Base-by-base conservation (phyloP, 2,888 invertebrate genomes). In the Melinaea marsaeus region DNA sequence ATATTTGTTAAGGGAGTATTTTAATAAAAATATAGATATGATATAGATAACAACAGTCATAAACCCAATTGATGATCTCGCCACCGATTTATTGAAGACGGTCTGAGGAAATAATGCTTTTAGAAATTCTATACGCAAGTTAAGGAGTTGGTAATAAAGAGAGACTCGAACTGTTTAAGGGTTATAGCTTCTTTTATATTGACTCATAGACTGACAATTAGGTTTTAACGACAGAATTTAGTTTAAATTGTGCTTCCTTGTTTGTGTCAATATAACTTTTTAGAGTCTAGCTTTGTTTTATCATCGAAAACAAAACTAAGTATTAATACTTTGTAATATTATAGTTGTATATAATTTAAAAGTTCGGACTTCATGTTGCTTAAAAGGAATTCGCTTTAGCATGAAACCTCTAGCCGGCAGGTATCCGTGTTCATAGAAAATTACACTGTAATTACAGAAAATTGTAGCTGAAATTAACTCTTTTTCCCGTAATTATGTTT, bases 171-270 rank as follows among this genome's bases (percentile, higher is more conserved):
- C 9, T 32, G 9, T 51, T 51, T 32, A 51, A 51, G 32, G 7
- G 51, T 51, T 51, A 51, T 32, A 51, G 51, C 32, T 51, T 51
- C 32, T 51, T 32, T 6, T 13, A 32, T 51, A 32, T 32, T 32
- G 32, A 4, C 51, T 51, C 51, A 51, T 32, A 32, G 51, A 51
- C 51, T 51, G 51, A 51, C 32, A 51, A 51, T 51, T 32, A 32
- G 32, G 22, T 48, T 42, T 51, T 51, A 51, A 51, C 11, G 51
- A n/a, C 32, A 51, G 51, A 7, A 32, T 51, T 9, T 32, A 51
- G 51, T 51, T 51, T 51, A 32, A 51, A 22, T 51, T 22, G 22
- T 22, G 22, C 22, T 48, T 48, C 48, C 48, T 48, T 22, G 51
- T 51, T 22, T 3, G 6, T 46, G 11, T 51, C 9, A 51, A 51